Conservation (phyloP, 2,113 vertebrate species). For the Corythornis vintsioides region DNA sequence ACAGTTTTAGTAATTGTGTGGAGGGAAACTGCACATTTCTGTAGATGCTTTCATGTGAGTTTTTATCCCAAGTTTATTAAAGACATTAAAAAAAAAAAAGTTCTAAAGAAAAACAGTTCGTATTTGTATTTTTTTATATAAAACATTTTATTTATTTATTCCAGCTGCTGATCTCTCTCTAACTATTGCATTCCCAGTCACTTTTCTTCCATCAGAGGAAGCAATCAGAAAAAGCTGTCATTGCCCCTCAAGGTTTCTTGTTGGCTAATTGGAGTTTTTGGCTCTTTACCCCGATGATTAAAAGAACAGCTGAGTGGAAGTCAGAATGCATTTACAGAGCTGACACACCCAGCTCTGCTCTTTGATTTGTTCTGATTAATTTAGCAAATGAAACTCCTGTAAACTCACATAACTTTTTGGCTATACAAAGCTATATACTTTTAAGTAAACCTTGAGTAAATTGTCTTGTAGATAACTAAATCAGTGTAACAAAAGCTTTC, state of each 20-base stretch:
- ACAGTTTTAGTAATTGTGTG: background rate
- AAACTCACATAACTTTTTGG: background rate
- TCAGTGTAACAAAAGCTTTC: background rate
- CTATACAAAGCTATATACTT: background rate
- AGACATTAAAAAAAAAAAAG: background rate
- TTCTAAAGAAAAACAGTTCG: background rate
- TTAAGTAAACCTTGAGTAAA: constrained; percentile 17
- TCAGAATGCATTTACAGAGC: background rate
- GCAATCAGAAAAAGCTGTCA: constrained; percentile 22
- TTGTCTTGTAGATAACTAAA: background rate
- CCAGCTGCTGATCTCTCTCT: background rate
- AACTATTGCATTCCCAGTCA: background rate
- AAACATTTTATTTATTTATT: background rate
- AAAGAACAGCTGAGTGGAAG: constrained; percentile 45
- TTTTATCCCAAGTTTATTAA: background rate
- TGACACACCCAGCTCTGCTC: constrained; percentile 27
- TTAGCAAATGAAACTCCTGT: constrained; percentile 50
- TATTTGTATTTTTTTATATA: background rate
- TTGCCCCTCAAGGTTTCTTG: constrained; percentile 17
- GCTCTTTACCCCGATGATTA: constrained; percentile 58
- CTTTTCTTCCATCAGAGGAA: constrained; percentile 1
- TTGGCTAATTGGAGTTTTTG: background rate
- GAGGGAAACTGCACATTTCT: background rate
- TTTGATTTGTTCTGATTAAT: constrained; percentile 61
- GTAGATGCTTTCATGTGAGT: background rate